Base-by-base conservation (phyloP, 2,888 invertebrate genomes). In the Yponomeuta evonymella region DNA sequence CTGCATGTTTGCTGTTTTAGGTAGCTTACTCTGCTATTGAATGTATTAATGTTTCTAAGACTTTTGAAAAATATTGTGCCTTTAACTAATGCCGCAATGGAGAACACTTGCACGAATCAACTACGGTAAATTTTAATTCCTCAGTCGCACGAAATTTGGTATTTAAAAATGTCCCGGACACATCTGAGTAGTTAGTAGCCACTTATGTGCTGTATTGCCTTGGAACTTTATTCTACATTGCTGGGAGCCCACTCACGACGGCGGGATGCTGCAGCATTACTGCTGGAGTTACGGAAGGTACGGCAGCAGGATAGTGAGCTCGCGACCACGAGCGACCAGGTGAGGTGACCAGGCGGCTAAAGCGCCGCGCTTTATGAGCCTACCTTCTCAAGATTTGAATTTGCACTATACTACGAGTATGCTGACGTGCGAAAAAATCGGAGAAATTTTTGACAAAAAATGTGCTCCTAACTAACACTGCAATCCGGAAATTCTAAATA, bases 211-310 rank as follows among this genome's bases (percentile, higher is more conserved):
- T 43, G 43, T 8, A 43, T 3, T 43, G 5, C 6, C 9, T 43
- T 43, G 8, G 43, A 6, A 43, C 6, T 43, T 43, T 43, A 1
- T 8, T 43, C 43, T 6, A 43, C 3, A 43, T 43, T 8, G 94
- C 75, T 97, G 97, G 85, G 92, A 94, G 75, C 95, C 97, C 0
- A 96, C 97, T 67, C 94, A 94, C 81, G 96, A 96, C 81, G 97
- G 97, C 8, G 97, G 97, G 15, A 93, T 96, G 67, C 94, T 95
- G 48, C 97, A 97, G 84, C 95, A 95, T 97, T 71, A 91, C 96
- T 96, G 76, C 91, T 94, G 81, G 95, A 94, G 81, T 93, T 95
- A 87, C 92, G 94, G 77, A 93, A 93, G 72, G 81, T 23, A 23
- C 23, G 23, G 0, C 23, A 23, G 76, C 83, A 83, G 73, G 92